Evolutionary conservation across 2,797 vertebrate species (phyloP), one percentile per base, ranked within the genome.

Genomic region (Phrynocephalus forsythii): DNA sequence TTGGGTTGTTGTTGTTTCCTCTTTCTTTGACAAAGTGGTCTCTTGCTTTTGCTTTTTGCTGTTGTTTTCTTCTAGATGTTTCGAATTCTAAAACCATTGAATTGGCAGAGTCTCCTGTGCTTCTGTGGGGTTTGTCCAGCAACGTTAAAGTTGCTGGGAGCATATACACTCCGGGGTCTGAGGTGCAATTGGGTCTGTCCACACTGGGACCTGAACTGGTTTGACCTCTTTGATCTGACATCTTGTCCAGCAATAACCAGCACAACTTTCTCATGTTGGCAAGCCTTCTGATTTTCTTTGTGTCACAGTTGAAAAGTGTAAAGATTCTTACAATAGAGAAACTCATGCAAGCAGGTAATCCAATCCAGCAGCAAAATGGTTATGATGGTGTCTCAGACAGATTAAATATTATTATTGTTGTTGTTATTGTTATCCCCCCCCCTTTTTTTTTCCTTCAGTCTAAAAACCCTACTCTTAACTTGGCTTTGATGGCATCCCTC

Each of bases 291-390:
- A 89, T 89, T 85, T 50, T 92, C 82, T 88, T 79, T 85, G 38
- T 86, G 80, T 84, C 87, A 86, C 90, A 80, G 85, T 86, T 92
- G 87, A 90, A 91, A 63, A 88, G 75, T 72, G 92, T 69, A 83
- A 82, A 68, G 16, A 86, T 75, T 84, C 48, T 26, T 56, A 85
- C 73, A 81, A 84, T 79, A 84, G 72, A 90, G 33, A 90, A 76
- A 87, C 82, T 56, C 56, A 10, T 72, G 3, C 93, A 63, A 94
- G 88, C 90, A 78, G 28, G 89, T 85, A 30, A 3, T 67, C 84
- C 77, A 7, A 10, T 33, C 56, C 98, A 98, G 98, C 98, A 98
- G 98, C 98, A 98, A 97, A 99, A 98, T 97, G 98, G 98, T 98
- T 96, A 90, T 89, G 95, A 79, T 85, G 94, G 87, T 95, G 78